These are phyloP conservation scores for human DNA, from an alignment of 2,113 vertebrate genomes.

Conservation along the genomic window DNA sequence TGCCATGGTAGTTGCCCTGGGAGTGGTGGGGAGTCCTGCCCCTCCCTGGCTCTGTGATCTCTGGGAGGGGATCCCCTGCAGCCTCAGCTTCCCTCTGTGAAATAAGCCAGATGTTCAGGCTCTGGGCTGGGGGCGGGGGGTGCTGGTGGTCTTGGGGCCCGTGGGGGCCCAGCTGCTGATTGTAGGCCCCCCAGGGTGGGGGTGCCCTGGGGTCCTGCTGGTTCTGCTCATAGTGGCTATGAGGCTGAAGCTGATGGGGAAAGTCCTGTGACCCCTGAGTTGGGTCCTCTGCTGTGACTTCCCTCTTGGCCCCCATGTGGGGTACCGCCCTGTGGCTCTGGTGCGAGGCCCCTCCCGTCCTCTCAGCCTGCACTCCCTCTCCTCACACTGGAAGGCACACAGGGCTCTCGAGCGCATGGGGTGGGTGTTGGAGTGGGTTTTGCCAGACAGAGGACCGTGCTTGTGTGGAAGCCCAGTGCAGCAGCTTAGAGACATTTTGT, in stretches of 20 bases:
- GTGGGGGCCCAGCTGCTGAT: not conserved
- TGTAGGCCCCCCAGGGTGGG: accelerated
- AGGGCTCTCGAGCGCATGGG: no score
- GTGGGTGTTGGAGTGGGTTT: not conserved
- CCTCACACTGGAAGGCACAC: not conserved
- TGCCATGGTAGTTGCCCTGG: not conserved
- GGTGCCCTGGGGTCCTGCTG: not conserved
- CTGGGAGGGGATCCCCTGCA: not conserved
- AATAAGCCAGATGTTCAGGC: no score
- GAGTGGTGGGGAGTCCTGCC: not conserved
- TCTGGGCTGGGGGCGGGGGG: no score
- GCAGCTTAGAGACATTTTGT: not conserved
- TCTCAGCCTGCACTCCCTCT: no score
- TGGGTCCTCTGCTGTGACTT: not conserved
- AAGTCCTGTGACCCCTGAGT: no score
- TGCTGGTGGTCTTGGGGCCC: not conserved
- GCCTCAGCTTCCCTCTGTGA: not conserved
- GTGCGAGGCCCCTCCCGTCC: no score
- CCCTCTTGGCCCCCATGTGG: no score
- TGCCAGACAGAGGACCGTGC: no score
- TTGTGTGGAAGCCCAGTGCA: no score
- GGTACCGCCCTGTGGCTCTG: not conserved
- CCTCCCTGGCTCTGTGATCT: not conserved
- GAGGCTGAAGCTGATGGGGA: not conserved
- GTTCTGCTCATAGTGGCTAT: not conserved